Evolutionary conservation across 2,113 vertebrate genomes (phyloP).

Genomic region (Macquaria ambigua): DNA sequence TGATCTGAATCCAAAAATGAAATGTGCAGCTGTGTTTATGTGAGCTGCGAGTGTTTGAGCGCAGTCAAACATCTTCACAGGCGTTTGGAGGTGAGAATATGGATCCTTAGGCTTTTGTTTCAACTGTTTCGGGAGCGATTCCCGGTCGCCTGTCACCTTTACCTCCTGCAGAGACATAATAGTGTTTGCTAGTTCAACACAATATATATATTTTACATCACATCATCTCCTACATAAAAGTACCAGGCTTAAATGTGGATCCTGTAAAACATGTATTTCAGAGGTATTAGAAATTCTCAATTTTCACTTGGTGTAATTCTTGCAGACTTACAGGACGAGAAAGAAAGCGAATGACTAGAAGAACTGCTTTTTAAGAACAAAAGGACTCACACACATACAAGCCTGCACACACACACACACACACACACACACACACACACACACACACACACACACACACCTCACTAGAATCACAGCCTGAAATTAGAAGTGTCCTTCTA

Average conservation of each 20-base stretch:
- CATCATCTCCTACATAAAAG: neutral
- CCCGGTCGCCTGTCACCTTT: neutral
- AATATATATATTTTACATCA: neutral
- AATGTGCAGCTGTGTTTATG: constrained; percentile 24
- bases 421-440: neutral
- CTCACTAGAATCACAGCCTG: constrained; percentile 11
- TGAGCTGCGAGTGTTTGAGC: neutral
- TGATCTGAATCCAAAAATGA: constrained; percentile 49
- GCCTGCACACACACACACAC: neutral
- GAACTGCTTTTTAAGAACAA: neutral
- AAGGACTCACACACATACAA: neutral
- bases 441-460: neutral
- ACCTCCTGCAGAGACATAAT: neutral
- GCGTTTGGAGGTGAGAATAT: constrained; percentile 16
- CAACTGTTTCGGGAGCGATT: no score
- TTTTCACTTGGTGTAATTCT: neutral
- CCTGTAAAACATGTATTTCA: neutral
- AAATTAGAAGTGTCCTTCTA: constrained; percentile 31
- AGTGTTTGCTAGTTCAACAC: neutral
- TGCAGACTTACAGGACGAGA: constrained; percentile 2
- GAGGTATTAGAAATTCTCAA: neutral
- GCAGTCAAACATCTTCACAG: constrained; percentile 19
- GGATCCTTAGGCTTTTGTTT: neutral
- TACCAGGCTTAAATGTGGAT: neutral
- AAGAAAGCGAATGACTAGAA: neutral